Conservation (phyloP, 2,113 vertebrate species). For the Aepyceros melampus region DNA sequence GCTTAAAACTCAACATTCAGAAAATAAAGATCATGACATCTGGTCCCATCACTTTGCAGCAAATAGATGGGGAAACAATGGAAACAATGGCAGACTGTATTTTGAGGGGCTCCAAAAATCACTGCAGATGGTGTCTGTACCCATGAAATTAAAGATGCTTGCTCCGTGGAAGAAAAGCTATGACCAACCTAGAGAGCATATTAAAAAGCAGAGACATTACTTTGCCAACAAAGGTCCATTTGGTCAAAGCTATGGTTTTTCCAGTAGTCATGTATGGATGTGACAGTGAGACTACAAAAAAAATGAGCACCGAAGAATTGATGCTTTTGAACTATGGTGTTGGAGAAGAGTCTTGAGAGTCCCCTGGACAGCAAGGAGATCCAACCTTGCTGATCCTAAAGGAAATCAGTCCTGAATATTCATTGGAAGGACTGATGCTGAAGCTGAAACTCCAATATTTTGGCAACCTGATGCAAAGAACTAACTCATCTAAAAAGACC, state of each 20-base stretch:
- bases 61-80: neutral
- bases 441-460: neutral
- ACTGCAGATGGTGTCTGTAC: neutral
- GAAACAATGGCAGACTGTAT: neutral
- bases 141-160: neutral
- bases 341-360: neutral
- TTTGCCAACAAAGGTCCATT: neutral
- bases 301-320: rapidly evolving
- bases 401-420: neutral
- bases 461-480: neutral
- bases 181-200: neutral
- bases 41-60: neutral
- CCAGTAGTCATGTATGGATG: neutral
- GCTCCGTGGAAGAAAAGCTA: neutral
- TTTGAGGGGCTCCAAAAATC: neutral
- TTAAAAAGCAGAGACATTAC: neutral
- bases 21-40: neutral
- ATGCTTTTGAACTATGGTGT: neutral
- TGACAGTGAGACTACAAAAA: neutral
- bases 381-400: neutral
- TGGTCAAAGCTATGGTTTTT: neutral
- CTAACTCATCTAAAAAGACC: neutral
- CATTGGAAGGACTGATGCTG: neutral
- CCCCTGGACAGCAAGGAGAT: neutral
- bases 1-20: neutral